Evolutionary conservation across 2,888 invertebrate species (phyloP), one percentile per base, ranked within the genome.

Genomic region (Prosapia bicincta): DNA sequence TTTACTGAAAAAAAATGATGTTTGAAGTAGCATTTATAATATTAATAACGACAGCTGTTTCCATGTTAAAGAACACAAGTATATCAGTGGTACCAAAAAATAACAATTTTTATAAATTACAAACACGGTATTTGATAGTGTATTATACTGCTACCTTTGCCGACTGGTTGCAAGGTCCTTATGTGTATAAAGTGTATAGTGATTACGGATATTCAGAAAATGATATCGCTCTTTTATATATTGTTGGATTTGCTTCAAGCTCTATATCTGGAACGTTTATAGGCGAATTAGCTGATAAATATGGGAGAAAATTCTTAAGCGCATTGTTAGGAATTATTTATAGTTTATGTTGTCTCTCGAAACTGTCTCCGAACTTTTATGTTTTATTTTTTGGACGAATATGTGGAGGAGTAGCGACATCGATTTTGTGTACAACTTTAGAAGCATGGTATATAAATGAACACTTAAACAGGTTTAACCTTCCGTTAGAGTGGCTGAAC

Each of bases 91-190:
- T 20, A 0, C 69, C 74, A 54, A 74, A 73, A 25, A 73, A 73
- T 67, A 15, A 15, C 6, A 43, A 71, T 26, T 76, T 76, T 26
- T 65, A 80, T 76, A 80, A 84, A 68, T 86, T 89, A 74, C 88
- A 88, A 79, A 82, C 83, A 43, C 85, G 84, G 23, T 89, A 88
- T 81, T 87, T 89, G 78, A 79, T 84, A 10, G 88, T 87, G 0
- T 89, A 88, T 79, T 85, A 88, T 74, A 82, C 88, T 78, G 88
- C 89, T 0, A 84, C 88, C 79, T 87, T 89, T 81, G 86, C 88
- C 1, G 89, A 89, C 81, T 89, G 89, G 89, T 83, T 89, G 2
- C 89, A 89, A 82, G 89, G 89, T 15, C 89, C 89, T 0, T 89
- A 89, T 80, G 85, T 89, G 1, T 89, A 89, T 81, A 87, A 87